Base-by-base conservation (phyloP, 2,888 invertebrate genomes). In the Dicyrtomina minuta region DNA sequence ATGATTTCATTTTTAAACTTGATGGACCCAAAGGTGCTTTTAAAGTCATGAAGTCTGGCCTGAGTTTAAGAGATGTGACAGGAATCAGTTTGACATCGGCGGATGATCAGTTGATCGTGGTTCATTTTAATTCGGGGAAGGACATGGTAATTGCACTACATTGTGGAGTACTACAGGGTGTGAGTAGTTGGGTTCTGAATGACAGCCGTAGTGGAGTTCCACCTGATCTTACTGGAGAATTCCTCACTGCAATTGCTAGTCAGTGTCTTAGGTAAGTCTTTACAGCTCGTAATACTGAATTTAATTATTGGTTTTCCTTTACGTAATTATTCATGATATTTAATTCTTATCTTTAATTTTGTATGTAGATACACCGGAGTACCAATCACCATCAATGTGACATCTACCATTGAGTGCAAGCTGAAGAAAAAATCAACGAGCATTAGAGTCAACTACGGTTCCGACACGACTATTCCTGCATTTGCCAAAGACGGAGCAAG, bases 51-150 rank as follows among this genome's bases (percentile, higher is more conserved):
- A 92, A 90, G 81, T 90, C 91, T 78, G 91, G 91, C n/a, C 89
- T 90, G 77, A 87, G 88, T 5, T 88, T 93, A 68, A 86, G 87
- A 65, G 90, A 92, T 83, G 90, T 90, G 77, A 81, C 80, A 61
- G 74, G 70, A n/a, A 59, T 77, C 5, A 73, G 92, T 78, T 88
- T 96, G 33, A 92, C 91, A 80, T 90, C 93, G 39, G 91, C 91
- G 4, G 87, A 86, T 70, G 96, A 94, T 81, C 96, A 96, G 81
- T 85, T 97, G 74, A 87, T 92, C 71, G 89, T 93, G 65, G 86
- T 96, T 76, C 94, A 95, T 82, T 88, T 93, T 59, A 89, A 90
- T 61, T 88, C 89, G 17, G 91, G 92, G 68, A 95, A 96, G 82
- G 96, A 97, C 84, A 86, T 96, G 75, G 92, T 96, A 44, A 85